Evolutionary conservation across 2,113 vertebrate genomes (phyloP).

Genomic region (Passer domesticus): DNA sequence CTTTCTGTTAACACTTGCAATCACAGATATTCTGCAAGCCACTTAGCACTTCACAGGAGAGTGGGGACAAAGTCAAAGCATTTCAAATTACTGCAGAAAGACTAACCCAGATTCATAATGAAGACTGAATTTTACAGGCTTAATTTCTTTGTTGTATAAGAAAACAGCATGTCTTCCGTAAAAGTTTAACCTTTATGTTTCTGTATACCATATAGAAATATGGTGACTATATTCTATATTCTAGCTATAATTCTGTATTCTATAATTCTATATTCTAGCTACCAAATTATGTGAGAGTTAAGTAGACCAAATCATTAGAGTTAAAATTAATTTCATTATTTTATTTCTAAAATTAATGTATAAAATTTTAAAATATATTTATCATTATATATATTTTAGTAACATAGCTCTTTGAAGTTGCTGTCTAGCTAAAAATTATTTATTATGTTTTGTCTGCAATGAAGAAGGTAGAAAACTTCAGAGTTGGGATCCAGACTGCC

Average conservation of each 20-base stretch:
- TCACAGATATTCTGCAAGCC: background rate
- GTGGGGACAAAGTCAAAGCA: background rate
- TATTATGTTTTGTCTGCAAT: background rate
- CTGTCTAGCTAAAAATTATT: background rate
- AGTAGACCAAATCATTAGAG: conserved; percentile 14
- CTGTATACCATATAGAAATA: background rate
- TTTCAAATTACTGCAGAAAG: background rate
- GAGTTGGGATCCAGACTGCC: background rate
- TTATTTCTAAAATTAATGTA: background rate
- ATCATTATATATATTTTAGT: background rate
- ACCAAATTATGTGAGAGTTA: background rate
- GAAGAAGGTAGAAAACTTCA: background rate
- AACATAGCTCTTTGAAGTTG: background rate
- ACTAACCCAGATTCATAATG: background rate
- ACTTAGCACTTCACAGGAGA: background rate
- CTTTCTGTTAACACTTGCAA: background rate
- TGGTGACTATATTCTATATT: background rate
- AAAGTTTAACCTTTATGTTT: background rate
- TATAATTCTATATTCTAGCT: background rate
- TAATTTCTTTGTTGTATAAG: background rate
- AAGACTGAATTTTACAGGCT: background rate
- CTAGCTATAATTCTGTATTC: too few species aligned
- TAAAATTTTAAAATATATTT: background rate
- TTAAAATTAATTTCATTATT: conserved; percentile 11
- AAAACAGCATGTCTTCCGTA: background rate